Base-by-base conservation (phyloP, 1,140 invertebrate species). In the Drosophila nikananu region DNA sequence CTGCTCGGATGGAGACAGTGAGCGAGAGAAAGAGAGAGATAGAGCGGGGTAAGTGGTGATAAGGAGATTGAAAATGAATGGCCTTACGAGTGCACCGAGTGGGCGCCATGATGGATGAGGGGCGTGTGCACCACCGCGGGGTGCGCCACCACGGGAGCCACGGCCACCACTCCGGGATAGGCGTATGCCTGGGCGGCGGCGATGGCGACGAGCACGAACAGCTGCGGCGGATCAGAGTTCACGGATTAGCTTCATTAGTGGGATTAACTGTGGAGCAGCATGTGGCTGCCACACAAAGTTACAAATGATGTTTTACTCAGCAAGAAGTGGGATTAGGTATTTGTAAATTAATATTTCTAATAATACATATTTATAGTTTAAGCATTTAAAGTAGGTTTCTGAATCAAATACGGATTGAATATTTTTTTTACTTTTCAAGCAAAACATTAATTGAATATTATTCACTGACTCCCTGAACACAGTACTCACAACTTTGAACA, bases 141-240 rank as follows among this genome's bases (percentile, higher is more conserved):
- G 93, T 61, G 94, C 92, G 61, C 93, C 93, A 81, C 94, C 81
- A 93, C 94, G 66, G 94, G 94, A 86, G 95, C 86, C 78, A 95
- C 74, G 67, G 94, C 94, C 57, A 89, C 86, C 9, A 90, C 86
- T 25, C 86, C 86, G 64, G 86, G 86, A 55, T 79, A 44, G 27
- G 86, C 86, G 54, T 65, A 70, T n/a, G 58, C 86, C 86, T 90
- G 81, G 21, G 79, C 71, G 51, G 81, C 62, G 49, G 59, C 73
- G 30, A 83, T 30, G 82, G 86, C 86, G 65, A 57, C 67, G 52
- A 90, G 60, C 37, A 90, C 79, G 58, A 90, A 91, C 49, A 89
- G 86, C 86, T 89, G 66, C 23, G 23, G 15, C 30, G 62, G 61
- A 52, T 62, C 46, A 79, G 32, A 62, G 52, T 30, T 64, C 51